Conservation (phyloP, 2,888 invertebrate genomes). For the Rhagonycha fulva region DNA sequence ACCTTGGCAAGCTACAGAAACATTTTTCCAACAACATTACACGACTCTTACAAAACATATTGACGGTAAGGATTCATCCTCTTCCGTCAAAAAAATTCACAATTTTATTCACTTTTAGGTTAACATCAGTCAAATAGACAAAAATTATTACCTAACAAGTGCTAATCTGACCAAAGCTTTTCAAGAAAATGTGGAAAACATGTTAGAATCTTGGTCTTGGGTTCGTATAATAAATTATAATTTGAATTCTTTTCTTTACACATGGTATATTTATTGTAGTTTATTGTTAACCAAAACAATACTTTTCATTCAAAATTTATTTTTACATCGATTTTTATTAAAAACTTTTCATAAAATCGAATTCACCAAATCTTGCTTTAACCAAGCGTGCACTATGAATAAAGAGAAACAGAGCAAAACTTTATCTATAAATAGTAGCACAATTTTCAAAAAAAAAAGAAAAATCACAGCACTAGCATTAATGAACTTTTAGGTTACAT, state of each 20-base stretch:
- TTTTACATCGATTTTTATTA: neutral
- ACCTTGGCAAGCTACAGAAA: constrained; percentile 34
- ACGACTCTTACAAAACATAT: constrained; percentile 28
- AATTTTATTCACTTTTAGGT: constrained; percentile 16
- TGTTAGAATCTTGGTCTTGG: constrained; percentile 40
- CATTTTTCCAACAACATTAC: constrained; percentile 32
- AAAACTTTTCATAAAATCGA: neutral
- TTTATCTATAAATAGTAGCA: neutral
- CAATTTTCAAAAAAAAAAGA: neutral
- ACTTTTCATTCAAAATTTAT: neutral
- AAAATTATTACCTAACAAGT: constrained; percentile 2
- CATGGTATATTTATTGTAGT: neutral
- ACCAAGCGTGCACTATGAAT: neutral
- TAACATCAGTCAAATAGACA: constrained; percentile 19
- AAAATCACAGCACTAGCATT: neutral
- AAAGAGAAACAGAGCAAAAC: neutral
- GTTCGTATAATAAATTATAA: constrained; percentile 26
- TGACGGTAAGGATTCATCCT: constrained; percentile 27
- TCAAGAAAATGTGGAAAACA: constrained; percentile 32
- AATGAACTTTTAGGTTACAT: neutral
- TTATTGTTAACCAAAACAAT: neutral
- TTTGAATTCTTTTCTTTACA: neutral
- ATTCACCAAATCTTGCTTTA: neutral
- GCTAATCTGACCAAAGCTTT: constrained; percentile 27
- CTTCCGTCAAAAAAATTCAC: neutral